phyloP scores from a whole-genome alignment of 53 echinoderm and acorn worm species.

The Patiria pectinifera region DNA sequence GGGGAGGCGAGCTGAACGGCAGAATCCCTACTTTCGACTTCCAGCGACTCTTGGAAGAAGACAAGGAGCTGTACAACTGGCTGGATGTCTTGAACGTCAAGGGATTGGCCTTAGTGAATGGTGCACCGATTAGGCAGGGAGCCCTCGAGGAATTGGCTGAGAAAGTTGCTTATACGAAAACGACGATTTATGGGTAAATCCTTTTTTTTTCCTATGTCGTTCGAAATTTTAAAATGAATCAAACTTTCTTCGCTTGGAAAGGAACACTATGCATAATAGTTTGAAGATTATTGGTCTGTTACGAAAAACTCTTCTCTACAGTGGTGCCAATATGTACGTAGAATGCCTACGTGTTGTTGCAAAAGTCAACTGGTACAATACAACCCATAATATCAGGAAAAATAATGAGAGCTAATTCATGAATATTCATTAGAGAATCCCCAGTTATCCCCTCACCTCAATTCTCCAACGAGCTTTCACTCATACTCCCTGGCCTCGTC shows the following conservation, averaged over 20 bases:
- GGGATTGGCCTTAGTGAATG: constrained; percentile 46
- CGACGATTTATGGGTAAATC: constrained; percentile 12
- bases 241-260: too few relatives aligned
- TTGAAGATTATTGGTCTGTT: background rate
- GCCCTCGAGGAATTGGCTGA: constrained; percentile 8
- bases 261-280: too few relatives aligned
- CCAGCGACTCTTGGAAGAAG: constrained; percentile 53
- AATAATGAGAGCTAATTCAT: too few relatives aligned
- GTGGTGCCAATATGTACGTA: too few relatives aligned
- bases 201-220: background rate
- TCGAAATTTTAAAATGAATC: background rate
- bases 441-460: too few relatives aligned
- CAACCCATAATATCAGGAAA: too few relatives aligned
- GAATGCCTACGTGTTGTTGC: too few relatives aligned
- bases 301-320: too few relatives aligned
- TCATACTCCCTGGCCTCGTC: too few relatives aligned
- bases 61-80: constrained; percentile 55
- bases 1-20: constrained; percentile 62
- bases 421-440: too few relatives aligned
- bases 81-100: constrained; percentile 30
- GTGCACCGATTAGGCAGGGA: constrained; percentile 24
- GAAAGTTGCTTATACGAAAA: constrained; percentile 39
- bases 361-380: too few relatives aligned
- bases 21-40: constrained; percentile 57
- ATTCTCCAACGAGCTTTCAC: too few relatives aligned